Base-by-base conservation (phyloP, 2,113 vertebrate species). In the Diadophis punctatus region DNA sequence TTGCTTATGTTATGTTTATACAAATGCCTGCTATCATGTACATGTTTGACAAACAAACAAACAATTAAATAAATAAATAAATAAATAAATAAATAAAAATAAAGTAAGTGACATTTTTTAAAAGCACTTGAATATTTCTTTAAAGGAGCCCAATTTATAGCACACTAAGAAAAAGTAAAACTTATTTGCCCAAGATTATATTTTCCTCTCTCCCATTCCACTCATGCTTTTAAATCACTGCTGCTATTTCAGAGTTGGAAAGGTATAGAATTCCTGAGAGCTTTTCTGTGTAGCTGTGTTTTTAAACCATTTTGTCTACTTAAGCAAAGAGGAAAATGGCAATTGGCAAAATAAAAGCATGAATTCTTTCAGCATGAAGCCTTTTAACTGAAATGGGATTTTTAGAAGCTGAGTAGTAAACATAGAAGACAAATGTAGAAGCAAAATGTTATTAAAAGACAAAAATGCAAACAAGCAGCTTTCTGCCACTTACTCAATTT, bases 191-290 rank as follows among this genome's bases (percentile, higher is more conserved):
- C 55, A n/a, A 46, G 12, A 48, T 92, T 39, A 39, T 91, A 80
- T 84, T 34, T 30, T 7, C 23, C 60, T 74, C 11, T 90, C 51
- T 91, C 86, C 68, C 86, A 90, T 52, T 89, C 90, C 63, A 90
- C 34, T 49, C 51, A 89, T 94, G 87, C 16, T 51, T 55, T 43
- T 52, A 51, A 52, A 93, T 60, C 27, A 89, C 7, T 93, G 90
- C 68, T 95, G 88, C 49, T 93, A 51, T 20, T 93, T 93, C 92
- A 93, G 96, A 88, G 90, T 87, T 87, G 90, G 53, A 90, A n/a
- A 92, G 86, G 39, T 93, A 87, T 10, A 91, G 91, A 93, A 91
- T 51, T 92, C 87, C 89, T 94, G 55, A 91, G 23, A 94, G 89
- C 6, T 89, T 93, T 88, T 88, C 93, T 56, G 58, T 93, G 56